phyloP scores from a whole-genome alignment of 2,888 invertebrate species.

The Torymus auratus region DNA sequence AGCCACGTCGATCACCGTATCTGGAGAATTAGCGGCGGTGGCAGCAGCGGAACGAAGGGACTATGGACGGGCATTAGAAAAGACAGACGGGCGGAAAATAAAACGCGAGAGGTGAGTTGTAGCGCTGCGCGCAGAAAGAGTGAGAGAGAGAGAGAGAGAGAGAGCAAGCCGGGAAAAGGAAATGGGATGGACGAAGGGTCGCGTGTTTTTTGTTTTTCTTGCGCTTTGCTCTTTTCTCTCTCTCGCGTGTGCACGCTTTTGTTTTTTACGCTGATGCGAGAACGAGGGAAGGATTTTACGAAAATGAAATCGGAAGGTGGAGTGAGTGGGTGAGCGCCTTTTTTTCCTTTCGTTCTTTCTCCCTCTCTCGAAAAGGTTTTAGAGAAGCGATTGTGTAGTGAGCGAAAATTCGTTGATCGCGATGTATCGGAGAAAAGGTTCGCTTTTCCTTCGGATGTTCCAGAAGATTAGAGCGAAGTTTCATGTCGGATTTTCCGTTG shows the following conservation, averaged over 20 bases:
- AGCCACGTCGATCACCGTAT: too few relatives aligned
- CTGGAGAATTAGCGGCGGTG: too few relatives aligned
- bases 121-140: background rate
- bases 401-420: too few relatives aligned
- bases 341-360: too few relatives aligned
- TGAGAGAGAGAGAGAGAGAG: too few relatives aligned
- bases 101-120: background rate
- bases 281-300: background rate
- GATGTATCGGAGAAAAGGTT: too few relatives aligned
- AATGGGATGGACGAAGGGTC: conserved; percentile 6
- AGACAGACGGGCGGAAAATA: conserved; percentile 24
- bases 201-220: background rate
- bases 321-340: background rate
- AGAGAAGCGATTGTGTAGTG: too few relatives aligned
- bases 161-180: background rate
- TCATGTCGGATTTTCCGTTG: background rate
- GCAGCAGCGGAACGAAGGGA: background rate
- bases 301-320: background rate
- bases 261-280: background rate
- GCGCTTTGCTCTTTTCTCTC: conserved; percentile 18
- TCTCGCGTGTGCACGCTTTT: background rate
- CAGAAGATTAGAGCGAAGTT: too few relatives aligned
- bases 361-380: too few relatives aligned
- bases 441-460: too few relatives aligned
- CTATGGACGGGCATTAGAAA: conserved; percentile 4